Base-by-base conservation (phyloP, 1,140 invertebrate genomes). In the Bicyclus anynana region DNA sequence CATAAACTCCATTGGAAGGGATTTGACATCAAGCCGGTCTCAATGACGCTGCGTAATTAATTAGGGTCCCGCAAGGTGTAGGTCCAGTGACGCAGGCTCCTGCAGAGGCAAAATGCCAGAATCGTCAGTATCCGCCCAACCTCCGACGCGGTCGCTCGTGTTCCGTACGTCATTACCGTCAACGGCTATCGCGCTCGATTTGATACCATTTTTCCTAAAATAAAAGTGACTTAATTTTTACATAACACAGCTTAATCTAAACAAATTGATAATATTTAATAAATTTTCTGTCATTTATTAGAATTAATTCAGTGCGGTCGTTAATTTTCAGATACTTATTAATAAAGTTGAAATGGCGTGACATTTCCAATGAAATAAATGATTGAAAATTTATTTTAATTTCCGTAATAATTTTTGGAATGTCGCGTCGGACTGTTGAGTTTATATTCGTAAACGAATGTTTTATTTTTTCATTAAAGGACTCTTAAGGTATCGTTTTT, bases 61-160 rank as follows among this genome's bases (percentile, higher is more conserved):
- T 83, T 80, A 79, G 78, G 77, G 79, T 75, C 71, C 75, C 75
- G 62, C 73, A 82, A 83, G 78, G 80, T 79, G 81, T 72, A 69
- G 78, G 74, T 77, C 74, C 76, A 77, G 65, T 83, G 82, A 85
- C 82, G 82, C 79, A 85, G 77, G 67, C 79, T 82, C 79, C 80
- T 82, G 82, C 77, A 81, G 73, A 71, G 53, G 69, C 61, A 13
- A 12, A 26, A 27, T 27, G 23, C 44, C 44, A 47, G 44, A 44
- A 20, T 44, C 40, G 40, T 47, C 79, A 83, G 82, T 85, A 67
- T 67, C 69, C 73, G 74, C 72, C 68, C 75, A 65, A 56, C 65
- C 38, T 55, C 60, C 72, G 72, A 37, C 17, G 59, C 51, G 73
- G 56, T 53, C 57, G 69, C 74, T 53, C 76, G 80, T 67, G 58